Conservation (phyloP, 2,797 vertebrate genomes). For the Luscinia luscinia region DNA sequence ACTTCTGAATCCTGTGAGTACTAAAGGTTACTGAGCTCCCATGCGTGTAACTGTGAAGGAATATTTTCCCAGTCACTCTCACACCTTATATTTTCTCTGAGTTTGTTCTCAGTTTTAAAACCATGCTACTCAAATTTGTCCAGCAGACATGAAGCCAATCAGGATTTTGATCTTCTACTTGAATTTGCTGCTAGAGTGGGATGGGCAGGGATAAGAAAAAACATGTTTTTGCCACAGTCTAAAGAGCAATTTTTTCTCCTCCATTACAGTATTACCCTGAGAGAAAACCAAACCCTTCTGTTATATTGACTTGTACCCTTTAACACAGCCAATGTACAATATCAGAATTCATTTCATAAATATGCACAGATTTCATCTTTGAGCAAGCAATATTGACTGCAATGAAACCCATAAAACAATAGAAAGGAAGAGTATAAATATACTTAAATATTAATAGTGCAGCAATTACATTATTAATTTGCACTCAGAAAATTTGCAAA, state of each 20-base stretch:
- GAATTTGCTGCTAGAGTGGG: background rate
- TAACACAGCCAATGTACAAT: background rate
- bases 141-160: background rate
- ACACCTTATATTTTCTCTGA: background rate
- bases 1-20: background rate
- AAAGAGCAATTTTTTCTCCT: background rate
- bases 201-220: background rate
- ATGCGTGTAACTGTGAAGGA: background rate
- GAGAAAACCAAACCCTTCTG: background rate
- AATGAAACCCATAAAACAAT: background rate
- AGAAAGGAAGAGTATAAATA: background rate
- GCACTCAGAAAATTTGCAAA: background rate
- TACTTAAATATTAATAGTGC: background rate
- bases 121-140: background rate
- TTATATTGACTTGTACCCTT: background rate
- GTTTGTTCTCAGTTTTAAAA: background rate
- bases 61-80: background rate
- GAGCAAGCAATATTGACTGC: background rate
- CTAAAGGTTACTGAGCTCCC: background rate
- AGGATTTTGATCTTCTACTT: background rate
- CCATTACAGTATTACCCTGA: background rate
- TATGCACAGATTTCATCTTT: accelerated
- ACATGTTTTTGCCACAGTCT: background rate
- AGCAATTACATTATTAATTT: background rate
- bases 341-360: background rate